Evolutionary conservation across 2,888 invertebrate species (phyloP).

Genomic region (Tenthredo livida): DNA sequence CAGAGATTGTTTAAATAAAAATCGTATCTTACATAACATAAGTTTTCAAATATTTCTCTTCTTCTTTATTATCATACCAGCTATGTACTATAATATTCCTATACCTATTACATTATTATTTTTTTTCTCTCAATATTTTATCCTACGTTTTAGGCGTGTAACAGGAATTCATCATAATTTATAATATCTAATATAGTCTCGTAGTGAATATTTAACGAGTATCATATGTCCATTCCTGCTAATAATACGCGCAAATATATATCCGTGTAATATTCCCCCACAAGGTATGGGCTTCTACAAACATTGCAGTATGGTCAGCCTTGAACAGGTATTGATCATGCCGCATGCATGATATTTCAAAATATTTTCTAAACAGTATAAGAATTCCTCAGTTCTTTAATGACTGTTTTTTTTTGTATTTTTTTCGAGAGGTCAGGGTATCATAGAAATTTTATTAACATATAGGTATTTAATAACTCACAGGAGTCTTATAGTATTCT

Average conservation of each 20-base stretch:
- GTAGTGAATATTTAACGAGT: not conserved
- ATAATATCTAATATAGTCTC: not conserved
- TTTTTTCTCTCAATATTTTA: not conserved
- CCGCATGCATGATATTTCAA: not conserved
- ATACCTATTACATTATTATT: not conserved
- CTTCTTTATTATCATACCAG: not conserved
- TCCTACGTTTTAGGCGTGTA: not conserved
- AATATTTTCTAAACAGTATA: not conserved
- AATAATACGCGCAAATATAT: not conserved
- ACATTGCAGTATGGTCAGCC: not conserved
- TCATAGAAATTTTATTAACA: not conserved
- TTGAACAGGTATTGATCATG: not conserved
- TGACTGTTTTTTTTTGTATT: not conserved
- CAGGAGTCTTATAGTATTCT: too few relatives aligned
- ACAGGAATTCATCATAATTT: not conserved
- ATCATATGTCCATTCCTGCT: not conserved
- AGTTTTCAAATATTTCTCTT: not conserved
- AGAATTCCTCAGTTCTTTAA: not conserved
- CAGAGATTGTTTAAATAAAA: constrained; percentile 73
- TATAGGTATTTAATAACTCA: not conserved
- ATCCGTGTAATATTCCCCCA: not conserved
- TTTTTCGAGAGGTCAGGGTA: not conserved
- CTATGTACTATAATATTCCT: not conserved
- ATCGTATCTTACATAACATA: constrained; percentile 63
- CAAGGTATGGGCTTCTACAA: not conserved